phyloP scores from a whole-genome alignment of 2,113 vertebrate species.

The Eurystomus gularis region DNA sequence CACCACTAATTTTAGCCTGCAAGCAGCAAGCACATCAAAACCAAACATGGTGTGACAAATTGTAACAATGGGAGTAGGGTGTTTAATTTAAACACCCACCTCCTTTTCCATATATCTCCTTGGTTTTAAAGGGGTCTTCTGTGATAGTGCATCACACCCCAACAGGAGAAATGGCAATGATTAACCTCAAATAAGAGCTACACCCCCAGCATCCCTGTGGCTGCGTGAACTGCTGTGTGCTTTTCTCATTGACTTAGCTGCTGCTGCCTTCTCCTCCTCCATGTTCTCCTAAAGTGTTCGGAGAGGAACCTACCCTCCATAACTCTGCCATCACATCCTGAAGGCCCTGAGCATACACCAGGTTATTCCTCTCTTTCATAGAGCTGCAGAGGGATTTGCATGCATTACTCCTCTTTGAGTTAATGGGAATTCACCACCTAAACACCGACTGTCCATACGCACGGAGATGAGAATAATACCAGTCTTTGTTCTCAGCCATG shows the following conservation, averaged over 20 bases:
- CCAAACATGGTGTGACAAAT: not conserved
- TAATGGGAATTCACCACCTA: not conserved
- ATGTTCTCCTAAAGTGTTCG: not conserved
- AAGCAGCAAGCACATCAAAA: not conserved
- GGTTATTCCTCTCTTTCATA: not conserved
- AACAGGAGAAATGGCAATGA: not conserved
- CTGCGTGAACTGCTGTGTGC: not conserved
- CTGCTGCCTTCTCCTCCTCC: not conserved
- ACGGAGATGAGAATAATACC: not conserved
- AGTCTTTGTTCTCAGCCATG: not conserved
- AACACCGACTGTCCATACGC: accelerated
- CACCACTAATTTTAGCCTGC: not conserved
- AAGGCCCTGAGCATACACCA: not conserved
- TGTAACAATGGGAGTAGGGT: not conserved
- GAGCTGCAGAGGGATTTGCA: not conserved
- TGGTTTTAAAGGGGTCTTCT: not conserved
- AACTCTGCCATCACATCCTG: not conserved
- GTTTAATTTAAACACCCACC: not conserved
- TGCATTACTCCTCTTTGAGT: not conserved
- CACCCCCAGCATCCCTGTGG: not conserved
- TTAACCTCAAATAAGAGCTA: not conserved
- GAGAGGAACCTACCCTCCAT: not conserved
- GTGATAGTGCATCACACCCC: not conserved
- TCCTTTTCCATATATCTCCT: not conserved
- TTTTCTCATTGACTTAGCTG: not conserved